A percentile compares a stretch with the other conserved stretches of the same genome.
Evolutionary conservation across 2,888 invertebrate genomes (phyloP).

Genomic region (Campoletis raptor): DNA sequence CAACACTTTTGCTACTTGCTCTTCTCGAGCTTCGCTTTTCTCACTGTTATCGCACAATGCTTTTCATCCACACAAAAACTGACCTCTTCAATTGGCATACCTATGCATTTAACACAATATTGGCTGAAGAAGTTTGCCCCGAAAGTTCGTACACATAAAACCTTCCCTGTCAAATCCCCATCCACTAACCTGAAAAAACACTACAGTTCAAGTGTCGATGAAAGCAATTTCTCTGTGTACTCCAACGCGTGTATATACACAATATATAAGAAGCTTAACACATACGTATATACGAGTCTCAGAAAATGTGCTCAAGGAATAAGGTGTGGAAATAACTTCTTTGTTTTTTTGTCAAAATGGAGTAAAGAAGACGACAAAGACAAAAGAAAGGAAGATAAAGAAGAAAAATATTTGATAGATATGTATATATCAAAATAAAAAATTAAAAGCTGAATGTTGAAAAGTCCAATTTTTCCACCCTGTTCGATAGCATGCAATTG

Average conservation of each 20-base stretch:
- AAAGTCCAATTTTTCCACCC: too few species aligned
- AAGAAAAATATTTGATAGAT: neutral
- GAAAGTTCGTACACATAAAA: constrained; percentile 21
- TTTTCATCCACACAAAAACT: constrained; percentile 5
- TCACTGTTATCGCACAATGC: constrained; percentile 50
- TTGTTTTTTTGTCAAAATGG: constrained; percentile 49
- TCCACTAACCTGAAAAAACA: constrained; percentile 56
- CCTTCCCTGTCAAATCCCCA: neutral
- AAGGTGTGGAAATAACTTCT: neutral
- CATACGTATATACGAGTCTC: neutral
- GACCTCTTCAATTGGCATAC: constrained; percentile 32
- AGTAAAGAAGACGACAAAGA: too few species aligned
- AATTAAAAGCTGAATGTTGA: too few species aligned
- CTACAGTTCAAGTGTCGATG: constrained; percentile 58
- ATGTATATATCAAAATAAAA: too few species aligned
- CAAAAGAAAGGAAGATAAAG: neutral
- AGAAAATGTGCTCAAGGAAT: constrained; percentile 6
- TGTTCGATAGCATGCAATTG: too few species aligned
- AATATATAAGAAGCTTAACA: neutral
- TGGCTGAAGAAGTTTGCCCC: constrained; percentile 47
- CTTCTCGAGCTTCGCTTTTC: constrained; percentile 3
- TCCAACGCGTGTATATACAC: neutral
- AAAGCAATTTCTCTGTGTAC: constrained; percentile 54
- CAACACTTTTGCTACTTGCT: constrained; percentile 36
- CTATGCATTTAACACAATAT: constrained; percentile 43